Percentiles rank a stretch among this genome's conserved stretches.
phyloP scores from a whole-genome alignment of 2,113 vertebrate species.

The Pachycephala philippinensis region DNA sequence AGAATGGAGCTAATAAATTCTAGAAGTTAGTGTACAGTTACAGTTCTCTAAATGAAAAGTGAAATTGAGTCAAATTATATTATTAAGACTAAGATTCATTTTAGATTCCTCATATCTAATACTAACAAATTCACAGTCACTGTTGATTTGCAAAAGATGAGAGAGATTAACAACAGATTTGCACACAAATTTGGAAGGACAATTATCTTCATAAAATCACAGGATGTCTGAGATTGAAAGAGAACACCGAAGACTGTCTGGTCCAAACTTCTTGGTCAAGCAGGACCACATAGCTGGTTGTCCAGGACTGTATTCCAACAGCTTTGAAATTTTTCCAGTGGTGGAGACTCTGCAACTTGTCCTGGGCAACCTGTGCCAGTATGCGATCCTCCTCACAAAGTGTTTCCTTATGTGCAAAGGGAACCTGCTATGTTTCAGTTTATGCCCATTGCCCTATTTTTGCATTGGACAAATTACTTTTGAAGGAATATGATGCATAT shows the following conservation, averaged over 20 bases:
- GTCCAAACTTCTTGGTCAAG: background rate
- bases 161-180: background rate
- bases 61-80: background rate
- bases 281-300: background rate
- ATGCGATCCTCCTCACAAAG: background rate
- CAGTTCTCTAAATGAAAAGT: background rate
- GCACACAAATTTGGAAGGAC: background rate
- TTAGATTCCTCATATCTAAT: background rate
- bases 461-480: background rate
- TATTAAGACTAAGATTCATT: background rate
- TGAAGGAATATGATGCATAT: background rate
- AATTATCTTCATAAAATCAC: background rate
- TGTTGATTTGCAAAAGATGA: background rate
- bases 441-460: background rate
- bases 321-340: background rate
- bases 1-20: background rate
- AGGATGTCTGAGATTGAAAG: background rate
- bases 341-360: accelerated
- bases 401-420: background rate
- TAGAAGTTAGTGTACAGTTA: background rate
- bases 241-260: background rate
- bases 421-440: background rate
- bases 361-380: background rate
- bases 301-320: background rate
- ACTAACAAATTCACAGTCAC: background rate